Conservation (phyloP, 2,113 vertebrate genomes). For the Mohoua ochrocephala region DNA sequence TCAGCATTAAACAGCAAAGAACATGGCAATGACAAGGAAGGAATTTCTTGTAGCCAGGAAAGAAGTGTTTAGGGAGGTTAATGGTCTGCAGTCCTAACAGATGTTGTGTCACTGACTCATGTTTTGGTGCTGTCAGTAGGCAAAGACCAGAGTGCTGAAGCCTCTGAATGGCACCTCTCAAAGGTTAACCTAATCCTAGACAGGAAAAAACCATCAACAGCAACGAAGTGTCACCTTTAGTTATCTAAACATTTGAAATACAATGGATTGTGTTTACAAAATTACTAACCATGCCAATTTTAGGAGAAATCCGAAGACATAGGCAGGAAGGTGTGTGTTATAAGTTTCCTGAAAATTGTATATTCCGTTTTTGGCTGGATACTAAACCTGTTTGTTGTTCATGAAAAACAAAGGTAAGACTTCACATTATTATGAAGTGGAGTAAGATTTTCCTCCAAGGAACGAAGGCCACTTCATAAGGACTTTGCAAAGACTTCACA, state of each 20-base stretch:
- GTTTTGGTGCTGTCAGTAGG: background rate
- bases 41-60: background rate
- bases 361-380: background rate
- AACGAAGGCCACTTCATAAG: background rate
- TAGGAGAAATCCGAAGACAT: background rate
- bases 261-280: background rate
- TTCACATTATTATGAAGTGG: background rate
- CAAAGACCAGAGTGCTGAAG: background rate
- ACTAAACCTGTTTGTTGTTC: background rate
- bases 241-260: background rate
- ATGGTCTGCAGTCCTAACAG: background rate
- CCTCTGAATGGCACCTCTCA: background rate
- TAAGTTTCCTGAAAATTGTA: background rate
- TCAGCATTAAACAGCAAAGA: background rate
- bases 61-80: background rate
- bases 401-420: background rate
- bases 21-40: background rate
- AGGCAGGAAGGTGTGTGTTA: background rate
- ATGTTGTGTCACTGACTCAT: background rate
- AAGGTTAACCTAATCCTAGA: background rate
- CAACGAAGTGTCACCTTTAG: background rate
- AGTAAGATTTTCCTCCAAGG: background rate
- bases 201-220: background rate
- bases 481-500: background rate
- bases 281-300: background rate